phyloP scores from a whole-genome alignment of 2,888 invertebrate species.

The Polia nebulosa region DNA sequence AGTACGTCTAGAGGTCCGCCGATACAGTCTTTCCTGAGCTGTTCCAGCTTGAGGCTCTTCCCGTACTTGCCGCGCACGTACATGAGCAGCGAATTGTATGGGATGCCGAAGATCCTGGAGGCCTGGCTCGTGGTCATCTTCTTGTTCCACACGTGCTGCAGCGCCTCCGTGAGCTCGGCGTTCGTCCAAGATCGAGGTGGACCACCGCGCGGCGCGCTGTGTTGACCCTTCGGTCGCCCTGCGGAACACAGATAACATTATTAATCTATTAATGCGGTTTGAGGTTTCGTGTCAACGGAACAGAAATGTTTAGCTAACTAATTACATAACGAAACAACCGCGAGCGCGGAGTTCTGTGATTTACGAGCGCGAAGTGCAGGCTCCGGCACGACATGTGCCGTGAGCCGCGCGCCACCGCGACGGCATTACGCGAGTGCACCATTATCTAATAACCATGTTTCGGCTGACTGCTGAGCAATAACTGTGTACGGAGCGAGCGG shows the following conservation, averaged over 20 bases:
- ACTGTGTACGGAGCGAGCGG: constrained; percentile 80
- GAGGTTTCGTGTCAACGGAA: constrained; percentile 71
- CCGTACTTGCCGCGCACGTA: constrained; percentile 98
- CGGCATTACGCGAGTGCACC: constrained; percentile 84
- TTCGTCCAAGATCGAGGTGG: constrained; percentile 98
- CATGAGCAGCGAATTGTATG: constrained; percentile 98
- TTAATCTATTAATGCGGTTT: constrained; percentile 57
- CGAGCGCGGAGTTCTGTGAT: constrained; percentile 78
- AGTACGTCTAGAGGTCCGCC: constrained; percentile 95
- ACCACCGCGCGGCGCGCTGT: constrained; percentile 97
- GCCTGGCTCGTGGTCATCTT: constrained; percentile 98
- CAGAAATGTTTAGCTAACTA: constrained; percentile 79
- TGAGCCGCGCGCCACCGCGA: constrained; percentile 76
- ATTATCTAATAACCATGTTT: constrained; percentile 89
- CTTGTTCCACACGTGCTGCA: constrained; percentile 98
- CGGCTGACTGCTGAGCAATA: constrained; percentile 76
- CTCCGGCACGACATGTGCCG: constrained; percentile 82
- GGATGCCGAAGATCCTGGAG: constrained; percentile 97
- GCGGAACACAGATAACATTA: constrained; percentile 69
- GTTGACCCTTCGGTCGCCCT: constrained; percentile 97
- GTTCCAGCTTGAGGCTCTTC: constrained; percentile 97
- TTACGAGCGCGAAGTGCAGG: constrained; percentile 81
- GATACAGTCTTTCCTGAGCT: constrained; percentile 96
- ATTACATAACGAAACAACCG: constrained; percentile 79
- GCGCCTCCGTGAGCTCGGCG: constrained; percentile 96